These are phyloP conservation scores for Leucophenga montana DNA, from an alignment of 2,888 invertebrate genomes.

Conservation along the genomic window DNA sequence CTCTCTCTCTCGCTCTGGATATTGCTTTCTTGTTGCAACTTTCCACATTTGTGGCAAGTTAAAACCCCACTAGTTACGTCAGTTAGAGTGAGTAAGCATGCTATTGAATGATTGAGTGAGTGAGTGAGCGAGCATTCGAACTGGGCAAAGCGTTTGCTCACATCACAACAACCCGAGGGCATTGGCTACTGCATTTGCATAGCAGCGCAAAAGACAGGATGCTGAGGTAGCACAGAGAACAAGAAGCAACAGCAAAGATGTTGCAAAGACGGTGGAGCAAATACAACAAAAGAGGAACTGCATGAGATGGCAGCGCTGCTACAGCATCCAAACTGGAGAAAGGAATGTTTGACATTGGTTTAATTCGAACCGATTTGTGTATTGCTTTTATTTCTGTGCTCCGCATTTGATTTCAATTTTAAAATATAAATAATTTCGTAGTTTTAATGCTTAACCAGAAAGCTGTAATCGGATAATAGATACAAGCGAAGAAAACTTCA, in stretches of 20 bases:
- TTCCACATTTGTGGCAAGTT: slow-evolving; percentile 13
- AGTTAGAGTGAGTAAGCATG: slow-evolving; percentile 21
- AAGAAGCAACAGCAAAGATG: neutral
- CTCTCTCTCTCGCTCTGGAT: slow-evolving; percentile 14
- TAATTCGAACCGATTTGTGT: too few relatives aligned
- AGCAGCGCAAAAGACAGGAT: slow-evolving; percentile 45
- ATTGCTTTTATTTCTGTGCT: too few relatives aligned
- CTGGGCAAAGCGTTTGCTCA: slow-evolving; percentile 49
- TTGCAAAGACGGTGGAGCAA: neutral
- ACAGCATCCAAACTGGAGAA: too few relatives aligned
- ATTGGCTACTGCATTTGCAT: slow-evolving; percentile 72
- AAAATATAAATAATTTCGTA: too few relatives aligned
- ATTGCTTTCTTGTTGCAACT: neutral
- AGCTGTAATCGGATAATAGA: too few relatives aligned
- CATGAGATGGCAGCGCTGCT: too few relatives aligned
- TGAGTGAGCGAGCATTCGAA: slow-evolving; percentile 39
- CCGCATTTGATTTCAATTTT: too few relatives aligned
- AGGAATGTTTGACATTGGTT: too few relatives aligned
- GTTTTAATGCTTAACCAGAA: too few relatives aligned
- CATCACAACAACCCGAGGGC: slow-evolving; percentile 70
- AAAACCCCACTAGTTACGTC: neutral
- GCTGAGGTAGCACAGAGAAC: neutral
- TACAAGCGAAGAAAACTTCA: too few relatives aligned
- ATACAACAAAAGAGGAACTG: neutral
- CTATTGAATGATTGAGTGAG: slow-evolving; percentile 13